Evolutionary conservation across 2,113 vertebrate genomes (phyloP), one percentile per base, ranked within the genome.

Genomic region (Halcyon malimbica): DNA sequence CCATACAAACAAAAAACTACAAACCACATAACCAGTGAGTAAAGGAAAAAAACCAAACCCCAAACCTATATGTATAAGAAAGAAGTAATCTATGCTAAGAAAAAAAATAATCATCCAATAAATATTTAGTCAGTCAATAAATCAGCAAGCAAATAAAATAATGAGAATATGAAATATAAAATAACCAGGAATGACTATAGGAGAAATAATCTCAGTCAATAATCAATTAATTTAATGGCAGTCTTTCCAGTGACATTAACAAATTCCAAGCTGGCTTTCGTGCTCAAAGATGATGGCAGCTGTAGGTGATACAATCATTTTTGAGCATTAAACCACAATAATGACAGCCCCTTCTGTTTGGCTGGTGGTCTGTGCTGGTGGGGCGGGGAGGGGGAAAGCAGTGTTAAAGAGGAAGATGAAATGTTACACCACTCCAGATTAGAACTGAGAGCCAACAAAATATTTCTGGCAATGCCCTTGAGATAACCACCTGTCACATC

Each of bases 401-500:
- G 26, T 48, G 77, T 63, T 84, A 14, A 56, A 44, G 83, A 68
- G 73, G 44, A 46, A 54, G 77, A 87, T 41, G 39, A 75, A 92
- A 95, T 33, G 12, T 87, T 89, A 63, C 71, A 29, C 68, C 29
- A 8, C 91, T 85, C 78, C 85, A 48, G 69, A 62, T 4, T 42
- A 83, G 56, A 71, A 41, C 8, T 18, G 62, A 73, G 35, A 89
- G 73, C 83, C 83, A 87, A 17, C 37, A 37, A 87, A 95, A 57
- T 7, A 88, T 82, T 81, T 69, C 95, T 50, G 89, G 73, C 83
- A 69, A 20, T 87, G 92, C 89, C 90, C 91, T 82, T 81, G 92
- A 91, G 92, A 96, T 65, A 94, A 91, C 93, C 91, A 89, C 91
- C 87, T 94, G 91, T 85, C 93, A 80, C 70, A 69, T 37, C 84